A percentile compares a stretch with the other conserved stretches of the same genome.
These are phyloP conservation scores for Drosophila elegans DNA, from an alignment of 1,140 invertebrate species.

Conservation along the genomic window DNA sequence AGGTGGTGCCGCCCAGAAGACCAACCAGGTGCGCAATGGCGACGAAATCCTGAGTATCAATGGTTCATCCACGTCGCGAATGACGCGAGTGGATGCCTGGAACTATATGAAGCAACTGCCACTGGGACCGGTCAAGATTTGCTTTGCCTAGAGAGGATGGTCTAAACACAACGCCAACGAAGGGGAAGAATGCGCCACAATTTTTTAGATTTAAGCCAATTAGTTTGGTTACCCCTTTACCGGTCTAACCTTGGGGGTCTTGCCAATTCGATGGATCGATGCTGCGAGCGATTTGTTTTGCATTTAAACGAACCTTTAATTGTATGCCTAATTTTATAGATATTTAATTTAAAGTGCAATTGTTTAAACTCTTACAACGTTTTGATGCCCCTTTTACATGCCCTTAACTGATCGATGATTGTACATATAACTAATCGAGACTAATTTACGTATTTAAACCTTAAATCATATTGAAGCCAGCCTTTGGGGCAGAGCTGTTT, in stretches of 20 bases:
- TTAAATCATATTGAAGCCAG: constrained; percentile 17
- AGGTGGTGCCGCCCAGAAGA: constrained; percentile 96
- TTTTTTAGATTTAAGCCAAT: constrained; percentile 72
- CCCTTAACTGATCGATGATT: constrained; percentile 50
- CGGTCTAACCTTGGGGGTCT: constrained; percentile 45
- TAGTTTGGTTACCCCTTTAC: constrained; percentile 37
- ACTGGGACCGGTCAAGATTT: constrained; percentile 89
- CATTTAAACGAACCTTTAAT: constrained; percentile 52
- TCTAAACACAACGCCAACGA: constrained; percentile 4
- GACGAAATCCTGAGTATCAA: constrained; percentile 95
- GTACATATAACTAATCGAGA: constrained; percentile 72
- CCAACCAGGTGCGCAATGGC: constrained; percentile 92
- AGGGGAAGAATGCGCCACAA: constrained; percentile 70
- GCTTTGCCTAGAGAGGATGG: constrained; percentile 59
- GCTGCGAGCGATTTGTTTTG: constrained; percentile 60
- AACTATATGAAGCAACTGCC: constrained; percentile 95
- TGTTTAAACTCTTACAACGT: constrained; percentile 56
- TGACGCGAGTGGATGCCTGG: constrained; percentile 97
- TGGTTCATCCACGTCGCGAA: constrained; percentile 90
- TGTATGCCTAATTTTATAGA: constrained; percentile 55
- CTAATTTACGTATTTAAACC: constrained; percentile 75
- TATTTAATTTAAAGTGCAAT: constrained; percentile 75
- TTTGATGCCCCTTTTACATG: constrained; percentile 43
- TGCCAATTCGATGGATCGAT: constrained; percentile 47
- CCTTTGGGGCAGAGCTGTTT: constrained; percentile 49